Evolutionary conservation across 2,888 invertebrate genomes (phyloP), one percentile per base, ranked within the genome.

Genomic region (Lysandra coridon): DNA sequence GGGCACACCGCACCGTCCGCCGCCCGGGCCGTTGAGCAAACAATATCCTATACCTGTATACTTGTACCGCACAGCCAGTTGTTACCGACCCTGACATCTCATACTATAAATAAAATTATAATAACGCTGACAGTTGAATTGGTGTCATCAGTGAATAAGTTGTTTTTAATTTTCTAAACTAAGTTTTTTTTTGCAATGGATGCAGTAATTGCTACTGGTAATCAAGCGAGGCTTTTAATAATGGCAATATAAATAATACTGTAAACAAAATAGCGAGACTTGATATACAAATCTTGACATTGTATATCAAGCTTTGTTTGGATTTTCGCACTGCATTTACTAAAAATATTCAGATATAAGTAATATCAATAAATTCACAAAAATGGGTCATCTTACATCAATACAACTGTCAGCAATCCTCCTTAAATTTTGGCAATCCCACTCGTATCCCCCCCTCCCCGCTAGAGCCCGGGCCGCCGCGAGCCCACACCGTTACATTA

Each of bases 401-500:
- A 33, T 33, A 14, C 69, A 69, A 69, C 69, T 33, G 33, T 37
- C 69, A 37, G 69, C 10, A 30, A 10, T 33, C 33, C 69, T 23
- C 64, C 12, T 64, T 64, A 10, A 30, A 14, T 69, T 33, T 33
- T 69, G 17, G 33, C 33, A 69, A 14, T 14, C 69, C 69, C 4
- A 33, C 69, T 12, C 12, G 0, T 1, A 7, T 23, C 30, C 30
- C 7, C 10, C 30, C 7, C 64, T 12, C 69, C 69, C 33, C 69
- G 12, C 57, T 30, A 4, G 78, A 77, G 80, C 78, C 69, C 60
- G 73, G 60, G 78, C 79, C 77, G 80, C 79, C 75, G 78, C 82
- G 79, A 80, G 79, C 85, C 83, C 84, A 84, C 86, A 86, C 84
- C 88, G 84, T 90, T 90, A 92, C 92, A 88, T 91, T 92, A 92